Conservation (phyloP, 2,888 invertebrate species). For the Heliconius cydno region DNA sequence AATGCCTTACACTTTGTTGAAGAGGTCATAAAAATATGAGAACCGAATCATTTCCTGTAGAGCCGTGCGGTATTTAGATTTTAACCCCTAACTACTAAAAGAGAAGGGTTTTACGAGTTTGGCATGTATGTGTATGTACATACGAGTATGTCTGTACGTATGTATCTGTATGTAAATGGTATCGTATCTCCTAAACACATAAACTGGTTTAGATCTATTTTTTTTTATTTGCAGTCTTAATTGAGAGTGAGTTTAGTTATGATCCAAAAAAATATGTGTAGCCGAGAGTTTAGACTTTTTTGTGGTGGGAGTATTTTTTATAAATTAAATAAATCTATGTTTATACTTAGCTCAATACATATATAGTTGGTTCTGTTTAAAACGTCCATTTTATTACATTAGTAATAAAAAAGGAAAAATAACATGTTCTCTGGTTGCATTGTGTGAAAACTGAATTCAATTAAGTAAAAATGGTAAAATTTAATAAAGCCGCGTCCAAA, state of each 20-base stretch:
- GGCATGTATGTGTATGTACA: not conserved
- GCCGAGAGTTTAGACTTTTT: too few species aligned
- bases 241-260: not conserved
- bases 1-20: not conserved
- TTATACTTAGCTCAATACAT: too few species aligned
- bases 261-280: too few species aligned
- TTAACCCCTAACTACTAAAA: too few species aligned
- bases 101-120: not conserved
- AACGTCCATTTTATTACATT: too few species aligned
- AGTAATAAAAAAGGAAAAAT: not conserved
- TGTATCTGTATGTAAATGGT: not conserved
- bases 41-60: too few species aligned
- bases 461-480: not conserved
- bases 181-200: not conserved
- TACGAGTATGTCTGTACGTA: not conserved
- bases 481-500: slow-evolving; percentile 1
- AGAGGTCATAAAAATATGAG: not conserved
- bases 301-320: too few species aligned
- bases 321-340: too few species aligned
- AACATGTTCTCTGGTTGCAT: not conserved
- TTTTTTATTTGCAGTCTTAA: too few species aligned
- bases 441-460: not conserved
- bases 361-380: too few species aligned
- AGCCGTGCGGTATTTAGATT: too few species aligned
- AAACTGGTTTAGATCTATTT: too few species aligned